phyloP scores from a whole-genome alignment of 2,797 vertebrate species.

The Fratercula arctica region DNA sequence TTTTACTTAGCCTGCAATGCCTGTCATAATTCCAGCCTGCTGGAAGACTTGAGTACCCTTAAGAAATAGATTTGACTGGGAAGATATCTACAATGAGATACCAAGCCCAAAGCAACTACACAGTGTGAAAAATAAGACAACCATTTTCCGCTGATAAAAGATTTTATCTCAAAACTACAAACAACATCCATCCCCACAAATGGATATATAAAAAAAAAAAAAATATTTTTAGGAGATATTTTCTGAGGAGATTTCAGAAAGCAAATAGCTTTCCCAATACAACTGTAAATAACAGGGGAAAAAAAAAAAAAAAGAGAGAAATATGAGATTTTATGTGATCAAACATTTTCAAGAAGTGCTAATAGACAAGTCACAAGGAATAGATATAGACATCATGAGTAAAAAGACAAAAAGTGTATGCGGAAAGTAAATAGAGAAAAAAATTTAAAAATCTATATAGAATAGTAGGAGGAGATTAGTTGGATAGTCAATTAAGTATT shows the following conservation, averaged over 20 bases:
- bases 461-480: not conserved
- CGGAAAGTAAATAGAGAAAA: not conserved
- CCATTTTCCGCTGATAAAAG: not conserved
- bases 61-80: not conserved
- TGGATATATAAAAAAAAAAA: not conserved
- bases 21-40: not conserved
- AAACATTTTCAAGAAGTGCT: not conserved
- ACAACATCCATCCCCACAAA: not conserved
- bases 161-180: not conserved
- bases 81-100: not conserved
- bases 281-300: not conserved
- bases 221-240: rapidly evolving
- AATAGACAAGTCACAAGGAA: not conserved
- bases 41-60: not conserved
- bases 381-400: not conserved
- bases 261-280: not conserved
- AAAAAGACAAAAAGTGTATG: not conserved
- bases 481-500: not conserved
- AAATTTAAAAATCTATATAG: not conserved
- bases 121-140: not conserved
- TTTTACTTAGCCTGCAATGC: not conserved
- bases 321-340: not conserved
- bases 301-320: not conserved
- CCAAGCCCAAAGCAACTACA: not conserved
- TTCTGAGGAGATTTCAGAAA: not conserved